These are phyloP conservation scores for Callospermophilus lateralis DNA, from an alignment of 2,113 vertebrate genomes.

Conservation along the genomic window DNA sequence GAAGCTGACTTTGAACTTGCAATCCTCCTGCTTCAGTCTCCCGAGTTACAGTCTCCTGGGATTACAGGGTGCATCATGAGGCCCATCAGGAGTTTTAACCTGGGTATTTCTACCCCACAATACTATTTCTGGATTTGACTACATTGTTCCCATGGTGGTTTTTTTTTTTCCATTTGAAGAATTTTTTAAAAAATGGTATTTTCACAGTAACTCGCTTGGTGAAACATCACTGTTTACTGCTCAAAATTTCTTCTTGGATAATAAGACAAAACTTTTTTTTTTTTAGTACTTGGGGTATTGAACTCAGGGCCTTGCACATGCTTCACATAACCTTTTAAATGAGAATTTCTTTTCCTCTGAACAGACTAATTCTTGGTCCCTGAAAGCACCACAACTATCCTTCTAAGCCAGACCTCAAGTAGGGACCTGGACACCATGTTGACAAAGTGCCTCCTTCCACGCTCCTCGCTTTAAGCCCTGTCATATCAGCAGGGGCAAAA, in stretches of 20 bases:
- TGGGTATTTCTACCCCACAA: not conserved
- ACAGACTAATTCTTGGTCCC: not conserved
- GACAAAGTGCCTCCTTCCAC: not conserved
- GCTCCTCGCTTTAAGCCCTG: not conserved
- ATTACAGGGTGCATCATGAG: too few species aligned
- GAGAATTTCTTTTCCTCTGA: not conserved
- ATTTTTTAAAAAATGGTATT: slow-evolving; percentile 2
- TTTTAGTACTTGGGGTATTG: not conserved
- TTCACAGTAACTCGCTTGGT: slow-evolving; percentile 21
- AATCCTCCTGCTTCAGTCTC: too few species aligned
- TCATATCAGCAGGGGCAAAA: not conserved
- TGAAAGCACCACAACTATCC: not conserved
- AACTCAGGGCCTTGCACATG: not conserved
- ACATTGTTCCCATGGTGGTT: not conserved
- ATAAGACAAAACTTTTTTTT: not conserved
- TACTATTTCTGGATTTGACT: not conserved
- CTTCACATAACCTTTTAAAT: not conserved
- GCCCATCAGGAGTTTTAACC: not conserved
- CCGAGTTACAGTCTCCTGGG: too few species aligned
- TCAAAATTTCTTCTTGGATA: slow-evolving; percentile 12
- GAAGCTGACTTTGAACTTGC: too few species aligned
- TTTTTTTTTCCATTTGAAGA: not conserved
- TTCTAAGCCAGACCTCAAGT: not conserved
- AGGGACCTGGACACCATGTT: not conserved
- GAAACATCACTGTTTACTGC: slow-evolving; percentile 15